Evolutionary conservation across 2,113 vertebrate genomes (phyloP), one percentile per base, ranked within the genome.

Genomic region (Neogobius melanostomus): DNA sequence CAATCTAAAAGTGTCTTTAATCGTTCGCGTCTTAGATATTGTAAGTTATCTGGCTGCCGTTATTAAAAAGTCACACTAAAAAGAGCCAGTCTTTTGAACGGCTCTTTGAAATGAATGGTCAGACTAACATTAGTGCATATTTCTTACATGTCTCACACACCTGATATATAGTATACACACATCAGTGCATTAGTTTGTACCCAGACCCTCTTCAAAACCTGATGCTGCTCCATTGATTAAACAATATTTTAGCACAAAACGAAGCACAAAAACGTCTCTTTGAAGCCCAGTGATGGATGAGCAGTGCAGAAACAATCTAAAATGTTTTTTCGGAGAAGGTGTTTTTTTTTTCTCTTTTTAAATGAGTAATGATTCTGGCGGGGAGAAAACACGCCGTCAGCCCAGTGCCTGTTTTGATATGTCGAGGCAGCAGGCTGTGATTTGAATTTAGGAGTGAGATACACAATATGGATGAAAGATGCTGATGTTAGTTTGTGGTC

Each of bases 221-320:
- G 36, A 53, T 65, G 56, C 75, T 66, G 36, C 77, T 62, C 46
- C 71, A 75, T 54, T 76, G 72, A 82, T 85, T 80, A 77, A 88
- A 83, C 70, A 71, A 76, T 79, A 76, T 74, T 77, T 76, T 62
- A 81, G 68, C 44, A 0, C 28, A 69, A 75, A 66, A 36, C 14
- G 63, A 56, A 28, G 52, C 21, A 16, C 42, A 60, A 72, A 71
- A 79, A 65, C 1, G 36, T 47, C 67, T 62, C 8, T 75, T 81
- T 83, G 84, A 88, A 81, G 84, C 86, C 54, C 56, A 17, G 7
- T 88, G 80, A 88, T 84, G 81, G 81, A 90, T 84, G 82, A 57
- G 67, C 64, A 81, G 68, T 50, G 72, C 56, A 64, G 79, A 83
- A 76, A 67, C 74, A 83, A 76, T 81, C 78, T 79, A 82, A 82